Percentiles rank a stretch among this genome's conserved stretches.
These are phyloP conservation scores for Belonocnema kinseyi DNA, from an alignment of 1,140 invertebrate genomes.

Conservation along the genomic window DNA sequence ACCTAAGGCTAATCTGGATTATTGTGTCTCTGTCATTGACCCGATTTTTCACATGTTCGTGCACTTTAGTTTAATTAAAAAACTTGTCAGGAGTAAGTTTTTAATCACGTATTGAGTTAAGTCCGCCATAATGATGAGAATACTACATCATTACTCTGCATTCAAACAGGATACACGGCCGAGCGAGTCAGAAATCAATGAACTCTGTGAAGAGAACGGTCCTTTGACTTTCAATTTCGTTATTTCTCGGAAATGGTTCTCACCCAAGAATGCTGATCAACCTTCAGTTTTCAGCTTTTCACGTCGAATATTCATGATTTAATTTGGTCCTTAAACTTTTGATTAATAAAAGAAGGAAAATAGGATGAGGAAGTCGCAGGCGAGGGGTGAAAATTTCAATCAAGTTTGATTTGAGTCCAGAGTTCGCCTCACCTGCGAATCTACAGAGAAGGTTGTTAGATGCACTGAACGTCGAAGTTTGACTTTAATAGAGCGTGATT, in stretches of 20 bases:
- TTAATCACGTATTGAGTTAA: neutral
- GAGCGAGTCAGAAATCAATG: slow-evolving; percentile 16
- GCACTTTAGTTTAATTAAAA: too few species aligned
- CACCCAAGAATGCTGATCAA: neutral
- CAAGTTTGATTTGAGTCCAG: neutral
- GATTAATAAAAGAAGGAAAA: slow-evolving; percentile 23
- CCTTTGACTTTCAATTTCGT: slow-evolving; percentile 22
- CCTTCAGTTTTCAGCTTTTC: neutral
- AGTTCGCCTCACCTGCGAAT: neutral
- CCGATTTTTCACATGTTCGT: too few species aligned
- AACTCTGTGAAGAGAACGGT: neutral
- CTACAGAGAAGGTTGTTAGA: slow-evolving; percentile 23
- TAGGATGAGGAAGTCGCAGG: neutral
- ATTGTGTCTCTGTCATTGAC: too few species aligned
- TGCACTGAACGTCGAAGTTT: slow-evolving; percentile 47
- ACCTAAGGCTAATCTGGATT: too few species aligned
- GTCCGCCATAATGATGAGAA: neutral
- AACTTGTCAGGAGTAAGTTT: neutral
- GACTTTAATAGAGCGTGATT: slow-evolving; percentile 56
- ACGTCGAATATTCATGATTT: slow-evolving; percentile 13
- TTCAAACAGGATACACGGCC: slow-evolving; percentile 18
- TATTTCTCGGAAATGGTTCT: slow-evolving; percentile 1
- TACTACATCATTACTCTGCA: neutral
- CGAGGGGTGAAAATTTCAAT: slow-evolving; percentile 3
- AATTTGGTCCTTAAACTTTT: slow-evolving; percentile 3